phyloP scores from a whole-genome alignment of 2,888 invertebrate genomes.

The Ferrisia virgata region DNA sequence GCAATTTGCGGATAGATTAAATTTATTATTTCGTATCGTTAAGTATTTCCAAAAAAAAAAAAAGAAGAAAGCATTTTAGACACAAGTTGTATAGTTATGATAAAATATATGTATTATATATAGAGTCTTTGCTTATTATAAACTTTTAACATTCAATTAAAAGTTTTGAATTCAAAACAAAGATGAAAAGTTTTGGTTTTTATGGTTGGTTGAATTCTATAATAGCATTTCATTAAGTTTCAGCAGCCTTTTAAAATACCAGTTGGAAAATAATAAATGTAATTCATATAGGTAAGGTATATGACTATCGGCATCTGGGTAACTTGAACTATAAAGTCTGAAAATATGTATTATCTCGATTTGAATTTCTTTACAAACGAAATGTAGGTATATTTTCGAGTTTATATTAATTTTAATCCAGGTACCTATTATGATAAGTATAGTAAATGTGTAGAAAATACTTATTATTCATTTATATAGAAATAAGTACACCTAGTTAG shows the following conservation, averaged over 20 bases:
- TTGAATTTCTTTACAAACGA: not conserved
- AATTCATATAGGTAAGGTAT: not conserved
- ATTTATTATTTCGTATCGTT: not conserved
- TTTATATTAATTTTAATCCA: conserved; percentile 16
- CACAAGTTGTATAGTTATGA: not conserved
- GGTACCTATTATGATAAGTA: not conserved
- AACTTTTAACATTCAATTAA: conserved; percentile 28
- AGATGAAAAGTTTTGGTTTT: conserved; percentile 18
- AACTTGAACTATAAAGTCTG: not conserved
- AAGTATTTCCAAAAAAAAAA: not conserved
- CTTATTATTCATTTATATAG: not conserved
- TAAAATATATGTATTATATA: too few relatives aligned
- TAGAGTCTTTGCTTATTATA: not conserved
- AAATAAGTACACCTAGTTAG: not conserved
- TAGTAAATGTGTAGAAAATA: not conserved
- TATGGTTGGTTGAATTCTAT: conserved; percentile 9
- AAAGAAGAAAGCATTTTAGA: not conserved
- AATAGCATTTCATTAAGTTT: not conserved
- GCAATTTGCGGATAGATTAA: not conserved
- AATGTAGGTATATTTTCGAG: not conserved
- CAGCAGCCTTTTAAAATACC: not conserved
- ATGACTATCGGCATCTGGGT: too few relatives aligned
- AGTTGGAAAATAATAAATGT: not conserved
- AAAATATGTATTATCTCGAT: not conserved
- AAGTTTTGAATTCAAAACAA: conserved; percentile 4